These are phyloP conservation scores for Forbesichthys agassizii DNA, from an alignment of 2,113 vertebrate genomes.

Conservation along the genomic window DNA sequence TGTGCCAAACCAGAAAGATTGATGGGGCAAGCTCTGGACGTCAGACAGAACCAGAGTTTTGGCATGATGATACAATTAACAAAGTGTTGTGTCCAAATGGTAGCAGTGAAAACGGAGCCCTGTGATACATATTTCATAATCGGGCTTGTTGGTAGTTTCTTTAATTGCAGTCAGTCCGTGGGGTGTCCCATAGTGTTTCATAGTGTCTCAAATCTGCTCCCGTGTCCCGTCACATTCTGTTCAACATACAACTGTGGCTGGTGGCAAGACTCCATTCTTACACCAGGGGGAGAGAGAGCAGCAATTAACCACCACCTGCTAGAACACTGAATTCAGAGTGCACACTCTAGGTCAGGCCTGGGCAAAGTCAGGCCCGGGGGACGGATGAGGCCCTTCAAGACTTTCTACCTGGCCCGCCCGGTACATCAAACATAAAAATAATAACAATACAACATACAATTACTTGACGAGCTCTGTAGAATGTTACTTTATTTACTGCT, in stretches of 20 bases:
- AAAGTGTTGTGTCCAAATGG: slow-evolving; percentile 17
- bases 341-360: neutral
- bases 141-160: slow-evolving; percentile 7
- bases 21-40: slow-evolving; percentile 49
- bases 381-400: no score
- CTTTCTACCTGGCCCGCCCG: no score
- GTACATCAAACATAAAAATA: no score
- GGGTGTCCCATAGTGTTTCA: slow-evolving; percentile 16
- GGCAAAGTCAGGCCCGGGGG: no score
- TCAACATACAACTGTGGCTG: neutral
- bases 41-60: slow-evolving; percentile 38
- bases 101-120: slow-evolving; percentile 7
- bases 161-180: slow-evolving; percentile 21
- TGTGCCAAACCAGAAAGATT: slow-evolving; percentile 61
- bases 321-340: slow-evolving; percentile 20
- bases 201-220: slow-evolving; percentile 14
- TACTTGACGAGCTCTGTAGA: no score
- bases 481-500: no score
- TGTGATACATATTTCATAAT: neutral
- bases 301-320: slow-evolving; percentile 64
- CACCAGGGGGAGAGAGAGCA: slow-evolving; percentile 35
- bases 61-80: slow-evolving; percentile 48
- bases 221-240: slow-evolving; percentile 43
- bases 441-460: no score
- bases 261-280: slow-evolving; percentile 37